Conservation (phyloP, 2,113 vertebrate species). For the Diphyllodes magnificus region DNA sequence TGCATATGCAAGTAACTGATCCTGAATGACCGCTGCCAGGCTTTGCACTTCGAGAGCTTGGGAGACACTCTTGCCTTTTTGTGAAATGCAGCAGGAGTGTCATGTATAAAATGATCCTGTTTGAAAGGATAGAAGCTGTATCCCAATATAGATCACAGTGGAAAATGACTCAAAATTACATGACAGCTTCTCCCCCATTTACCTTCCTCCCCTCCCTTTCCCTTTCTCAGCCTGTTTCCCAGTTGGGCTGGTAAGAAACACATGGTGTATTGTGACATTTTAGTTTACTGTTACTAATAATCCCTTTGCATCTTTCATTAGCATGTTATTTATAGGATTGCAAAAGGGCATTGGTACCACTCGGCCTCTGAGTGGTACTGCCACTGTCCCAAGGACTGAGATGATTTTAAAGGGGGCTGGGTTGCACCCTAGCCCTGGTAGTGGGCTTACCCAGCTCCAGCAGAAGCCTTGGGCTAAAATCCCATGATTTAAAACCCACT, state of each 20-base stretch:
- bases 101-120: constrained; percentile 39
- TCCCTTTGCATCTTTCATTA: constrained; percentile 55
- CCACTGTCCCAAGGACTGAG: neutral
- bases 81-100: constrained; percentile 37
- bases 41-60: neutral
- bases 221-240: neutral
- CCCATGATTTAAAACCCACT: accelerated
- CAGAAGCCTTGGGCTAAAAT: neutral
- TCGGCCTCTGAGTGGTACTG: neutral
- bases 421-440: neutral
- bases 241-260: neutral
- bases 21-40: neutral
- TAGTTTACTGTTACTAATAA: constrained; percentile 44
- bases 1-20: neutral
- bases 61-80: neutral
- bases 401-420: neutral
- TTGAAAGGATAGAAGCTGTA: constrained; percentile 12
- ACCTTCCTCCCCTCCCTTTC: neutral
- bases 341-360: constrained; percentile 3
- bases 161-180: constrained; percentile 66
- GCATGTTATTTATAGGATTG: constrained; percentile 51
- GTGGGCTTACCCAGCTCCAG: neutral
- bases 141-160: constrained; percentile 55
- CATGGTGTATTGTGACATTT: neutral
- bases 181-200: neutral